These are phyloP conservation scores for Linyphia triangularis DNA, from an alignment of 2,888 invertebrate genomes.

Conservation along the genomic window DNA sequence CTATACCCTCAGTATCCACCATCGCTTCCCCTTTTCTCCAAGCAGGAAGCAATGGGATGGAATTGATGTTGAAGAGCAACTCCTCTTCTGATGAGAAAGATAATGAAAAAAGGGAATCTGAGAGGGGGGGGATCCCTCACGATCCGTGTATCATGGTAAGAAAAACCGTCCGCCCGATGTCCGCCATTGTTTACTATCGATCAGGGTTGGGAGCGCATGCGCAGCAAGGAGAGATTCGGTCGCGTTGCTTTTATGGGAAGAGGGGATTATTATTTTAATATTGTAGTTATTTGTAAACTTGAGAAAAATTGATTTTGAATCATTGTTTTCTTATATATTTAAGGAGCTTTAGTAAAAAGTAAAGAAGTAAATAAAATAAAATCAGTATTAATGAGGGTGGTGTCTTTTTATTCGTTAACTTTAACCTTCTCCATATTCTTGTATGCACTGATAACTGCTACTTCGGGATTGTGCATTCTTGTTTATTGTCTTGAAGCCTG, in stretches of 20 bases:
- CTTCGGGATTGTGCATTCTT: too few species aligned
- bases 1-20: conserved; percentile 6
- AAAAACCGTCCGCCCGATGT: conserved; percentile 3
- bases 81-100: neutral
- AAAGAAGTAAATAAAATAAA: too few species aligned
- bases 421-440: too few species aligned
- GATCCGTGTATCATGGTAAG: conserved; percentile 16
- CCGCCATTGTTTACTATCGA: conserved; percentile 69
- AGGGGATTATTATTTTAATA: neutral
- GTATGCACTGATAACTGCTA: too few species aligned
- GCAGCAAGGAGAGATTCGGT: too few species aligned
- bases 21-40: neutral
- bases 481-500: too few species aligned
- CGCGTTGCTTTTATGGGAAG: too few species aligned
- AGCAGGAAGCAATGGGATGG: neutral
- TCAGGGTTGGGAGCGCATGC: conserved; percentile 35
- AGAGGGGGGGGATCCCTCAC: neutral
- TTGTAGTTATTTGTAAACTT: neutral
- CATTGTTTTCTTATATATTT: too few species aligned
- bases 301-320: too few species aligned
- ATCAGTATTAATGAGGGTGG: too few species aligned
- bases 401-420: too few species aligned
- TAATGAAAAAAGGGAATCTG: neutral
- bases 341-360: too few species aligned
- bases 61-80: conserved; percentile 14